Base-by-base conservation (phyloP, 2,888 invertebrate genomes). In the Dicranocentrus wangi region DNA sequence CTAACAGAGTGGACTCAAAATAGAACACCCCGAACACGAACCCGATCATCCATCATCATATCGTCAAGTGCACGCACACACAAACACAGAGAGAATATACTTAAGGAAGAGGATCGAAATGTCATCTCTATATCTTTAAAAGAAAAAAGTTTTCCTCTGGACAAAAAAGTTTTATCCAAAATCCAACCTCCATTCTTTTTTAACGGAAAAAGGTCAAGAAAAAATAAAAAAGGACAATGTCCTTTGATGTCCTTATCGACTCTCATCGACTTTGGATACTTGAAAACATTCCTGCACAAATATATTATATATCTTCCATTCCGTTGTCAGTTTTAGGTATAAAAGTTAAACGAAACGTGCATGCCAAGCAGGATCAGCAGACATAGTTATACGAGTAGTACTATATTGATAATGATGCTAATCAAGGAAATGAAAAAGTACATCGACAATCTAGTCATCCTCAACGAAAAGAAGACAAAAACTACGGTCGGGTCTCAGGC, bases 351-450 rank as follows among this genome's bases (percentile, higher is more conserved):
- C n/a, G n/a, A n/a, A n/a, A n/a, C n/a, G n/a, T n/a, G n/a, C 32
- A 32, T 32, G 32, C 32, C 32, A 32, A 7, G 32, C 32, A 32
- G 5, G n/a, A 7, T 10, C 32, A 32, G 32, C 32, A 10, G 3
- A 32, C 32, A 10, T n/a, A 32, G 32, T 32, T 32, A 32, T 32
- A 32, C 5, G 32, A 10, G 32, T 7, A 32, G 32, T 32, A 32
- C 32, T 32, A 10, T 3, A 32, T n/a, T n/a, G n/a, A 32, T 32
- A 32, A 32, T 32, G 61, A 61, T 28, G 32, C 61, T 61, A 61
- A 61, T 61, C 61, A 28, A 32, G 19, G 32, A 61, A 61, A 61
- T 61, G 61, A 55, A 55, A 61, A 61, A 32, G 32, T 32, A 2
- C 5, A 10, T 32, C 32, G 32, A 32, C 32, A n/a, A n/a, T n/a